Base-by-base conservation (phyloP, 37 sponge, comb jelly and placozoan genomes). In the Eunapius fragilis region DNA sequence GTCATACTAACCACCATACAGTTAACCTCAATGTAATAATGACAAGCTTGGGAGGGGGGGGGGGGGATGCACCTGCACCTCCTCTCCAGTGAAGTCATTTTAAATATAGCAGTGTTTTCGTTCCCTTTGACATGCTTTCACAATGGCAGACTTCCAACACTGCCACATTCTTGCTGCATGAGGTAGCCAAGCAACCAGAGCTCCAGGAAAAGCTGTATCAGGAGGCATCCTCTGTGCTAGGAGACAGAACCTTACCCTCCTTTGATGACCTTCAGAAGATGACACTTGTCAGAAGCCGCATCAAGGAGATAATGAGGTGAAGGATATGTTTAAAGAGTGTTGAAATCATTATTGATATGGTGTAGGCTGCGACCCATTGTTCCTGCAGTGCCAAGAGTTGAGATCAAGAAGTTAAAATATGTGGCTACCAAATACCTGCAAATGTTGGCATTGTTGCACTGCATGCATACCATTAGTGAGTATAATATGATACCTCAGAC, bases 391-490 rank as follows among this genome's bases (percentile, higher is more conserved):
- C 13, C 47, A 12, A 26, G 82, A 33, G 9, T 72, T 35, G 13
- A 25, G 67, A 25, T 25, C 28, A 83, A 32, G 84, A 77, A 35
- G 28, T 67, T 25, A 67, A 22, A 12, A 31, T 89, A 5, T 14
- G 26, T 30, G 71, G 71, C 37, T 89, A 89, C 73, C 83, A 89
- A 25, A 71, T 89, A 22, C 89, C 89, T 49, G 89, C 84, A 17
- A 37, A 72, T 30, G 84, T 78, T 25, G 31, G 67, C 34, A 28
- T 25, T 36, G 0, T 70, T 45, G 31, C 45, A 17, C 0, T 37
- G 28, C 37, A 68, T 28, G 27, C 41, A 75, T 35, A 84, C 71
- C n/a, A 25, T 17, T 25, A 69, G 9, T 7, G 41, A 69, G 4
- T 36, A 31, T 33, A 32, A 58, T 68, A 71, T 47, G 33, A 70